These are phyloP conservation scores for Crematogaster levior DNA, from an alignment of 2,888 invertebrate genomes.

Conservation along the genomic window DNA sequence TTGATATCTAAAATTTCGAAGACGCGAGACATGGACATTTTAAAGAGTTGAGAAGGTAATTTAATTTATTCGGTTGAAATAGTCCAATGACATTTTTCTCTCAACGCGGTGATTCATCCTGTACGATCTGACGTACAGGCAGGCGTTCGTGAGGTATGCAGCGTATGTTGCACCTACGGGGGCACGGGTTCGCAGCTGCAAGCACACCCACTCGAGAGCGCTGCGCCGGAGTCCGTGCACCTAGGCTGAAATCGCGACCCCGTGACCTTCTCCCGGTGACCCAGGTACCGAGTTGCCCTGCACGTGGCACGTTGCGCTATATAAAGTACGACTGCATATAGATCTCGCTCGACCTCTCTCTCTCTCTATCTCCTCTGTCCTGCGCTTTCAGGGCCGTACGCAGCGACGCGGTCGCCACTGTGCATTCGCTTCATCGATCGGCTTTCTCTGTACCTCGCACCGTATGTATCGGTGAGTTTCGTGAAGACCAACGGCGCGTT, in stretches of 20 bases:
- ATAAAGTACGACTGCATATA: conserved; percentile 80
- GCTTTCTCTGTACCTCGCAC: neutral
- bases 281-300: conserved; percentile 75
- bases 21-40: neutral
- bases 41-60: neutral
- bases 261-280: conserved; percentile 78
- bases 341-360: conserved; percentile 63
- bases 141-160: neutral
- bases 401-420: conserved; percentile 47
- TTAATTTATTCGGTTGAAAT: neutral
- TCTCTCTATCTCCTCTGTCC: conserved; percentile 28
- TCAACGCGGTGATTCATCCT: neutral
- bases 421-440: conserved; percentile 66
- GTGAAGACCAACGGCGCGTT: conserved; percentile 27
- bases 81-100: neutral
- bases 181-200: conserved; percentile 29
- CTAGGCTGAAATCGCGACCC: conserved; percentile 73
- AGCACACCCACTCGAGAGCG: conserved; percentile 60
- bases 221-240: conserved; percentile 56
- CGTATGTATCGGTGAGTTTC: conserved; percentile 13
- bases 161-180: conserved; percentile 51
- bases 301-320: conserved; percentile 75
- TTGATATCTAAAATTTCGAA: neutral
- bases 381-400: conserved; percentile 69
- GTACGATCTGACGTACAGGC: neutral